Evolutionary conservation across 2,113 vertebrate genomes (phyloP), one percentile per base, ranked within the genome.

Genomic region (Pyxicephalus adspersus): DNA sequence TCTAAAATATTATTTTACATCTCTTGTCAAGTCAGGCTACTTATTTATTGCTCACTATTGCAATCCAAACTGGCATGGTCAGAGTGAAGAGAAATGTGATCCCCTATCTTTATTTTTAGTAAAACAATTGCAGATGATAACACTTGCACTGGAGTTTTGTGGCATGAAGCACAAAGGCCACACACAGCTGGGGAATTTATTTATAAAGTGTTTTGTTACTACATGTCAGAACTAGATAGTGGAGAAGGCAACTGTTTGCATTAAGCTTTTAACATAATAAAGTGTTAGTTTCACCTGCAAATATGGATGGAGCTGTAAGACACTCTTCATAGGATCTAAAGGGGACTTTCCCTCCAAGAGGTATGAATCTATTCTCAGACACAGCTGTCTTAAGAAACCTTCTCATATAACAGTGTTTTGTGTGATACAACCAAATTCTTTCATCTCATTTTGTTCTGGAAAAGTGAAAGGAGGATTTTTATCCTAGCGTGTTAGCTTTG

Each of bases 161-260:
- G 38, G 7, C 5, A 16, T 45, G 38, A 31, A 20, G 29, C 26
- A 58, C 34, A 58, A 58, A 23, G 71, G 71, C 71, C 71, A 74
- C 71, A 54, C 71, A 74, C 54, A 74, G 71, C 54, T 74, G 71
- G 54, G 22, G 67, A 74, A 58, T 23, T 54, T 74, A 74, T 74
- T 58, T 52, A 70, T 70, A 70, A 70, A 45, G 45, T 70, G 67
- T 2, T 70, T 25, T 52, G 45, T 52, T 70, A 22, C 5, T 18
- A 54, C 67, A 70, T 74, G 54, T 74, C 20, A 74, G 28, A 74
- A 60, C 28, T 22, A 54, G 54, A 11, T 55, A 60, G 28, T 5
- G 19, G 26, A 73, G 28, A 54, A 57, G 52, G 57, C 70, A 73
- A 73, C 26, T 73, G 70, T 73, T 73, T 73, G 70, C 17, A 22